Base-by-base conservation (phyloP, 2,797 vertebrate genomes). In the Coendou prehensilis region DNA sequence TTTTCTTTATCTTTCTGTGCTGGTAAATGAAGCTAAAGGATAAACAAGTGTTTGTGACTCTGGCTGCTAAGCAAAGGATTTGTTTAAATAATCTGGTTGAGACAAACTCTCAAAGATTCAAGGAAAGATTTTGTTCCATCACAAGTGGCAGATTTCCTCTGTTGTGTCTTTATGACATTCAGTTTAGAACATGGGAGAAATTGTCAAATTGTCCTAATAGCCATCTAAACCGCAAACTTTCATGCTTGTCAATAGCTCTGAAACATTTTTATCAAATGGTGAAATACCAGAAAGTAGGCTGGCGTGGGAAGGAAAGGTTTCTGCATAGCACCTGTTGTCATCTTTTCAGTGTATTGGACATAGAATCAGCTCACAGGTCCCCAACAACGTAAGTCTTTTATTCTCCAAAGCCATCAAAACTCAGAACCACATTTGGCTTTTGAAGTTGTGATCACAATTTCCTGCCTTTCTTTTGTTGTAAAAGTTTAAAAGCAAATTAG, bases 321-420 rank as follows among this genome's bases (percentile, higher is more conserved):
- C 30, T 64, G 28, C n/a, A 71, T 73, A n/a, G 28, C 80, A 54
- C 6, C n/a, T 94, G 20, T 78, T 59, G 47, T 50, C 54, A 54
- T 33, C 47, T 52, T 41, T 61, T 76, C 11, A 11, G 1, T 61
- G 80, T 84, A 52, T 13, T 54, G 63, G 81, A 89, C 52, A n/a
- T 47, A 78, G 95, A 90, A 90, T 93, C 33, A 64, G 14, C 82
- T 83, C 59, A 9, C 2, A 79, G 14, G 2, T 87, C 63, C 41
- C 54, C 30, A 87, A 52, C 14, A 45, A 52, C 73, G 85, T 52
- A 76, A 80, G 56, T 71, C 75, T 82, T 96, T 47, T 93, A 23
- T 95, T 92, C 61, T 88, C 85, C 50, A 95, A 92, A 95, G 88
- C n/a, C 50, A 30, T 45, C 17, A 52, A 76, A 95, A 76, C 41